Evolutionary conservation across 2,888 invertebrate genomes (phyloP), one percentile per base, ranked within the genome.

Genomic region (Podotricha telesiphe): DNA sequence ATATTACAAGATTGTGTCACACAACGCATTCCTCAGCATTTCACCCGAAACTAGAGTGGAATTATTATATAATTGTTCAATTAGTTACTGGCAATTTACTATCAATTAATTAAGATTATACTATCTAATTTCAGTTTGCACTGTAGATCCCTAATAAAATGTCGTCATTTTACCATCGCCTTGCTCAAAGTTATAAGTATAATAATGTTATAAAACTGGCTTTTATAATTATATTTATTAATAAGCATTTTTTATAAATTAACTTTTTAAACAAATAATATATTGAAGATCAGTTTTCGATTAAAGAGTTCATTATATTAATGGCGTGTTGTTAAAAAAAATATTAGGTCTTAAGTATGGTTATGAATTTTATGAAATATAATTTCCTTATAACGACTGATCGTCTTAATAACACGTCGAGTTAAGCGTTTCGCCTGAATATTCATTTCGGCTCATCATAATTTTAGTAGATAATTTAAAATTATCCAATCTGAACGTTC

Each of bases 301-400:
- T 72, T 72, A 76, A 74, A 72, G 72, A 64, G 48, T 81, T 82
- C 80, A 89, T 90, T 85, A 89, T 86, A 83, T 84, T 84, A 90
- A 89, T 86, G 86, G 86, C 81, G 86, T 87, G 90, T 87, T 88
- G 85, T 89, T 85, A 84, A 89, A 75, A 47, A 89, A 88, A 84
- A 88, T 93, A 91, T 91, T 90, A 91, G 86, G 84, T 90, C 85
- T 83, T 90, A 92, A 91, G 86, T 91, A 91, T 91, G 87, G 89
- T 92, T 85, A 90, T 90, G 86, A 89, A 78, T 87, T 88, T 91
- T 90, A 91, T 91, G 85, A 91, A 93, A 93, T 90, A 92, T 87
- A 91, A 91, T 92, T 90, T 90, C 80, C 85, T 82, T 75, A 85
- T 91, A 92, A 93, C 92, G 88, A 90, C 87, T 91, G 91, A 91